These are phyloP conservation scores for Drosophila kurseongensis DNA, from an alignment of 1,140 invertebrate species.

Conservation along the genomic window DNA sequence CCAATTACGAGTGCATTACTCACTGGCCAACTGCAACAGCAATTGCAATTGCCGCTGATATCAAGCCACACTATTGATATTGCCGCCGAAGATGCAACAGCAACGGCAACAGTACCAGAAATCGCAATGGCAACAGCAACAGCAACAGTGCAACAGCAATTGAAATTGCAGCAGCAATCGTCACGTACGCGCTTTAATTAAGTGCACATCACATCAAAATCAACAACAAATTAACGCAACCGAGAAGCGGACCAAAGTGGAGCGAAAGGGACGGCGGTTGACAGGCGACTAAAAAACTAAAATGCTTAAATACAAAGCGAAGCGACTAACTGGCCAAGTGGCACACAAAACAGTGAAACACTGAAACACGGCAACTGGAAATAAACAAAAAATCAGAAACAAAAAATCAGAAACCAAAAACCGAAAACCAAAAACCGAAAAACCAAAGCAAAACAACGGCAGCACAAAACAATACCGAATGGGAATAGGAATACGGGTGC, in stretches of 20 bases:
- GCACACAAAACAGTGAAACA: conserved; percentile 20
- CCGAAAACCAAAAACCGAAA: conserved; percentile 57
- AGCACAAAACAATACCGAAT: conserved; percentile 54
- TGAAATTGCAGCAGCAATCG: conserved; percentile 27
- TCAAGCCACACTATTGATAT: conserved; percentile 19
- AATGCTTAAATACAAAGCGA: conserved; percentile 22
- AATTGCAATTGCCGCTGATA: conserved; percentile 29
- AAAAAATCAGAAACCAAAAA: conserved; percentile 9
- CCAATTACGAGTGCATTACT: conserved; percentile 43
- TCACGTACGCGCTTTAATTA: conserved; percentile 54
- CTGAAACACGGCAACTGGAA: conserved; percentile 16
- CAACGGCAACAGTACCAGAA: background rate
- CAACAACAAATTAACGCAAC: conserved; percentile 56
- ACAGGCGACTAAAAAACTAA: conserved; percentile 68
- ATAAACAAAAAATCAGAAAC: conserved; percentile 29
- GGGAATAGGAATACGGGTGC: conserved; percentile 25
- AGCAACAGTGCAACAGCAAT: conserved; percentile 5
- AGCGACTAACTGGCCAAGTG: conserved; percentile 65
- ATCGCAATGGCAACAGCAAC: conserved; percentile 9
- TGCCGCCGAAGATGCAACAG: conserved; percentile 16
- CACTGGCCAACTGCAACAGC: conserved; percentile 27
- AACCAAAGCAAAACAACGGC: conserved; percentile 55
- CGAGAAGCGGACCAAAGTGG: conserved; percentile 14
- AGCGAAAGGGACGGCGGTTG: conserved; percentile 69
- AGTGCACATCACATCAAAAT: conserved; percentile 48